Conservation (phyloP, 2,888 invertebrate genomes). For the Melipona bicolor region DNA sequence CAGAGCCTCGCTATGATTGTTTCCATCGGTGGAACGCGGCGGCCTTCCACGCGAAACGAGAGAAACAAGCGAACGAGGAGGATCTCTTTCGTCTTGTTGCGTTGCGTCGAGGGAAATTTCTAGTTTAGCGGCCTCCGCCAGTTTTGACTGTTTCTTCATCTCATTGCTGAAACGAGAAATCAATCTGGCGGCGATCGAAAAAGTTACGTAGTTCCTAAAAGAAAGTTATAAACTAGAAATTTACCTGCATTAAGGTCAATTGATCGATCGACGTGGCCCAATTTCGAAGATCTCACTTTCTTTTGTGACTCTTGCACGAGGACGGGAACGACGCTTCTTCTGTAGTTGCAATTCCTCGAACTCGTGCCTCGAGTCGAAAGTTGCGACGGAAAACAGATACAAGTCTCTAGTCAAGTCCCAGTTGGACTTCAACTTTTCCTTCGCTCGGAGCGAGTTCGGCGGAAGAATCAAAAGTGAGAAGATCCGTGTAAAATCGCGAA, state of each 20-base stretch:
- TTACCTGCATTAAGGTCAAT: too few species aligned
- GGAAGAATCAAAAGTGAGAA: too few species aligned
- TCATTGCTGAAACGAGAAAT: too few species aligned
- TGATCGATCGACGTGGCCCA: neutral
- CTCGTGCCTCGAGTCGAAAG: neutral
- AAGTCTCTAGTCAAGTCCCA: neutral
- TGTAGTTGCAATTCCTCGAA: neutral
- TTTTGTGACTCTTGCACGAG: neutral
- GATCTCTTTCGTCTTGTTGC: neutral
- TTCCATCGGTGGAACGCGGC: neutral
- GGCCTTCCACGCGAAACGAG: neutral
- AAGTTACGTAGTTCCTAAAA: too few species aligned
- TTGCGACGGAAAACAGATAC: neutral
- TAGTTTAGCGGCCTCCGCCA: too few species aligned
- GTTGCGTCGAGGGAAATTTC: too few species aligned
- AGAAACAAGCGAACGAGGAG: neutral
- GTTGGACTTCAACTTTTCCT: neutral
- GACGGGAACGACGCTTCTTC: neutral
- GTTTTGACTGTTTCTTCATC: too few species aligned
- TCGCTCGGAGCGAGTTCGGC: neutral
- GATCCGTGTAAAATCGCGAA: neutral
- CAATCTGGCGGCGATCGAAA: too few species aligned
- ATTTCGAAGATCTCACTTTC: neutral
- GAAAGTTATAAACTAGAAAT: too few species aligned
- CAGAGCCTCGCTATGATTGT: neutral